Evolutionary conservation across 1,140 invertebrate genomes (phyloP), one percentile per base, ranked within the genome.

Genomic region (Leucophenga varia): DNA sequence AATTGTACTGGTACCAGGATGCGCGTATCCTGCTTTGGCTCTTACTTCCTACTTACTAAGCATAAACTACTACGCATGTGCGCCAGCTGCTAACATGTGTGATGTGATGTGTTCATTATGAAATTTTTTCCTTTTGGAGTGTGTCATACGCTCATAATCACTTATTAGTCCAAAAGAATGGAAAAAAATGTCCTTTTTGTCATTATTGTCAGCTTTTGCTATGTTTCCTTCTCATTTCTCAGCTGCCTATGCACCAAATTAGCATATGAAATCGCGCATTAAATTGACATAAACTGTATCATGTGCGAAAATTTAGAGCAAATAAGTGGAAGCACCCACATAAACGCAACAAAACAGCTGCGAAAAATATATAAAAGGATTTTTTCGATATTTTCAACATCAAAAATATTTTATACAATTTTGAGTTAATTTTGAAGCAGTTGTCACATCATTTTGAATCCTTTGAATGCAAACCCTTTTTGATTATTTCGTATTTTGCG

Each of bases 1-100:
- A n/a, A n/a, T n/a, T n/a, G n/a, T n/a, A n/a, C 60, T 64, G 46
- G 48, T 45, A 64, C 53, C 60, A 67, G 64, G 64, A 67, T 67
- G 57, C 57, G 54, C 59, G 61, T 67, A 43, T 52, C 64, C 64
- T 67, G 59, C 57, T 64, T 61, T 55, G 53, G 64, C 38, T 45
- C 46, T 10, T 16, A 36, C 34, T 17, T 16, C 17, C n/a, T 36
- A 47, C 31, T n/a, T n/a, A n/a, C n/a, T n/a, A n/a, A n/a, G n/a
- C n/a, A n/a, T n/a, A n/a, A n/a, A 7, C 6, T 28, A 7, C 6
- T 7, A 28, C 39, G 57, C 60, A 64, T 64, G 61, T 64, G 60
- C 17, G 44, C 44, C 60, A 54, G 60, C 57, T 64, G 60, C n/a
- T n/a, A n/a, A n/a, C n/a, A n/a, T n/a, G n/a, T n/a, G n/a, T n/a